Conservation (phyloP, 2,888 invertebrate genomes). For the Dilophus febrilis region DNA sequence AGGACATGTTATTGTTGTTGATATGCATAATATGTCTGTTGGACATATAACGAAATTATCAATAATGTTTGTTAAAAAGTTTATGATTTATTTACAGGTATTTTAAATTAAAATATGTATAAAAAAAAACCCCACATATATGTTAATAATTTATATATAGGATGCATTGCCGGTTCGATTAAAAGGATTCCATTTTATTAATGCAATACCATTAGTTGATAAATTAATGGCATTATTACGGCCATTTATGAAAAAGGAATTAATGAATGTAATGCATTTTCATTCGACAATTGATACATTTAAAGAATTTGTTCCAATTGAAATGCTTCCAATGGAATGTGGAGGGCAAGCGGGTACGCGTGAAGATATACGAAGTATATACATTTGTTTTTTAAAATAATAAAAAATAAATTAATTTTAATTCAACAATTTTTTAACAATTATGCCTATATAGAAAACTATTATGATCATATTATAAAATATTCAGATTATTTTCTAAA, state of each 20-base stretch:
- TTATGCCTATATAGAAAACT: too few relatives aligned
- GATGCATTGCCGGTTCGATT: constrained; percentile 51
- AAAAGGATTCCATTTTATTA: constrained; percentile 51
- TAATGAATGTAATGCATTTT: constrained; percentile 34
- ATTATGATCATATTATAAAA: constrained; percentile 8
- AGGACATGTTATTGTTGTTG: constrained; percentile 44
- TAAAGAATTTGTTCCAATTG: constrained; percentile 35
- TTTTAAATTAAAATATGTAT: constrained; percentile 3
- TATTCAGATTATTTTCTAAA: constrained; percentile 29
- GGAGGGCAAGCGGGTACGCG: constrained; percentile 49
- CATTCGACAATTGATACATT: constrained; percentile 33
- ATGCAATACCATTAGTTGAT: constrained; percentile 52
- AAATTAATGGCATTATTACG: constrained; percentile 47
- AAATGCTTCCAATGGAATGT: constrained; percentile 42
- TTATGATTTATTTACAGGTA: constrained; percentile 50
- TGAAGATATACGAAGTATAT: constrained; percentile 30
- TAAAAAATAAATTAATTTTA: too few relatives aligned
- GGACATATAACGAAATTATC: constrained; percentile 47
- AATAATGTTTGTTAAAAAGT: constrained; percentile 46
- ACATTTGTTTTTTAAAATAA: too few relatives aligned
- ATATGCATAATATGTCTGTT: constrained; percentile 41
- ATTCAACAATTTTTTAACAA: too few relatives aligned
- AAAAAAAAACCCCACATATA: neutral
- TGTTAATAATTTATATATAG: constrained; percentile 20
- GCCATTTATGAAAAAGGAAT: constrained; percentile 55